phyloP scores from a whole-genome alignment of 2,113 vertebrate species.

The Equus przewalskii region DNA sequence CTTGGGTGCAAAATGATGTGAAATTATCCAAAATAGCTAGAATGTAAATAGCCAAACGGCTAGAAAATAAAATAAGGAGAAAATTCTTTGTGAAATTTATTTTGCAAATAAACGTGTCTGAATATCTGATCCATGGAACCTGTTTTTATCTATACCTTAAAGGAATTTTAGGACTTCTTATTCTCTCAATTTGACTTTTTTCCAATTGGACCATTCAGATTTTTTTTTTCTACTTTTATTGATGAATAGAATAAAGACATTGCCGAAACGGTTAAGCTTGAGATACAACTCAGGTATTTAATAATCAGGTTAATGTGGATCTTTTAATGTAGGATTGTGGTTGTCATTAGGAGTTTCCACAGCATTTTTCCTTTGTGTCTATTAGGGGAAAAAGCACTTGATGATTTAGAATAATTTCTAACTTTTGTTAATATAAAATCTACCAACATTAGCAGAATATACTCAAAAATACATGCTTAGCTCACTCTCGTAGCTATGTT shows the following conservation, averaged over 20 bases:
- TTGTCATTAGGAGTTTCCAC: not conserved
- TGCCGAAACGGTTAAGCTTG: not conserved
- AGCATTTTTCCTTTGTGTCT: not conserved
- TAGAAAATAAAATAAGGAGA: not conserved
- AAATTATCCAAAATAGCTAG: not conserved
- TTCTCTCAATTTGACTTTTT: slow-evolving; percentile 1
- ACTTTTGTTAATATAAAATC: not conserved
- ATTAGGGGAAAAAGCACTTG: not conserved
- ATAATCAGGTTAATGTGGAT: not conserved
- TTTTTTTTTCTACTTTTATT: not conserved
- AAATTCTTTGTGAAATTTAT: slow-evolving; percentile 11
- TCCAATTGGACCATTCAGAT: not conserved
- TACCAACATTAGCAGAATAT: not conserved
- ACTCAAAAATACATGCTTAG: not conserved
- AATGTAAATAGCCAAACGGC: not conserved
- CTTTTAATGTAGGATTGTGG: not conserved
- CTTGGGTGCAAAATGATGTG: not conserved
- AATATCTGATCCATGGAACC: not conserved
- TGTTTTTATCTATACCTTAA: not conserved
- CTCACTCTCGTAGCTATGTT: not conserved
- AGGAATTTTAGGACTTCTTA: not conserved
- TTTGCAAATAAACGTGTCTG: slow-evolving; percentile 30
- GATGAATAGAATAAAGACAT: not conserved
- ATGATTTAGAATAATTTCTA: slow-evolving; percentile 2
- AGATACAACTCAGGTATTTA: not conserved